Evolutionary conservation across 2,113 vertebrate genomes (phyloP).

Genomic region (Mionectes macconnelli): DNA sequence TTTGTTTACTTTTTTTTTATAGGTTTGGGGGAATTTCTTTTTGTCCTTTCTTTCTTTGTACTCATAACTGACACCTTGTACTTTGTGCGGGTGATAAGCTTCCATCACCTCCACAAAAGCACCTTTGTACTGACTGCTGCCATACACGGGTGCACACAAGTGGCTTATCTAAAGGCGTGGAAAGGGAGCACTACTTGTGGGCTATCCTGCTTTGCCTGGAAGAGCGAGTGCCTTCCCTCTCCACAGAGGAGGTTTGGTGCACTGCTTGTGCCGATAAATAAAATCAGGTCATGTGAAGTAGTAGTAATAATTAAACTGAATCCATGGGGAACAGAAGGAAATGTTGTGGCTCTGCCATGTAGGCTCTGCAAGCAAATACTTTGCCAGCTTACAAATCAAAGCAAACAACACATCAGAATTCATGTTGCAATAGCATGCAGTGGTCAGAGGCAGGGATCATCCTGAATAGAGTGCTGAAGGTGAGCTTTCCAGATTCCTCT

Average conservation of each 20-base stretch:
- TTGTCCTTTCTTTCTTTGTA: neutral
- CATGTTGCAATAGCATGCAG: fast-evolving
- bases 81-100: neutral
- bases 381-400: neutral
- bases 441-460: neutral
- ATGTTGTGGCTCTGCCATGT: neutral
- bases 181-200: neutral
- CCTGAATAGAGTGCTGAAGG: neutral
- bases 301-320: neutral
- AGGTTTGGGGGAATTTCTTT: neutral
- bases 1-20: neutral
- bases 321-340: neutral
- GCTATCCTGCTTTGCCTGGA: neutral
- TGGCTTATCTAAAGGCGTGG: neutral
- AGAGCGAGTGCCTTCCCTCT: neutral
- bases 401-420: neutral
- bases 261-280: neutral
- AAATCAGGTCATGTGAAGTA: neutral
- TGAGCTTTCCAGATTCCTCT: neutral
- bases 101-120: neutral
- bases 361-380: too few relatives aligned
- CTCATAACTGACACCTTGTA: neutral
- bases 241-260: neutral
- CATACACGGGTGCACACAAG: neutral
- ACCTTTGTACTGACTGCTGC: fast-evolving